A percentile compares a stretch with the other conserved stretches of the same genome.
These are phyloP conservation scores for Microplitis manilae DNA, from an alignment of 2,888 invertebrate genomes.

Conservation along the genomic window DNA sequence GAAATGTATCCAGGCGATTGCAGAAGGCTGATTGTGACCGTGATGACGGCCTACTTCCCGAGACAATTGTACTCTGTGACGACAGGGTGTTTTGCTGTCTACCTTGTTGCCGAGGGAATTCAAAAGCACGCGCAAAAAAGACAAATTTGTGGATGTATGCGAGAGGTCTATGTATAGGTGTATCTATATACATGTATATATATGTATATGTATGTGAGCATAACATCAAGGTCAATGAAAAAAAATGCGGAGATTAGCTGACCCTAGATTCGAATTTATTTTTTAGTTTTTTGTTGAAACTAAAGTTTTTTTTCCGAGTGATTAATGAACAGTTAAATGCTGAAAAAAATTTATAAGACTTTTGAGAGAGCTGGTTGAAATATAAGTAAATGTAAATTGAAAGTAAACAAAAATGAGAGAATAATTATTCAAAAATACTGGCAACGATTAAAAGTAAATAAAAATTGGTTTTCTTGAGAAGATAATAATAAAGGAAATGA, in stretches of 20 bases:
- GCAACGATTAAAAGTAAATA: too few relatives aligned
- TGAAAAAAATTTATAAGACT: too few relatives aligned
- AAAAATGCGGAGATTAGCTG: not conserved
- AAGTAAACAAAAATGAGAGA: too few relatives aligned
- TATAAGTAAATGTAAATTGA: too few relatives aligned
- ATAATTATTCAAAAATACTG: too few relatives aligned
- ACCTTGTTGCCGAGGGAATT: constrained; percentile 37
- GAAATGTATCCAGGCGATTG: constrained; percentile 46
- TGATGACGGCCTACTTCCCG: constrained; percentile 64
- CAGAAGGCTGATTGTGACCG: constrained; percentile 53
- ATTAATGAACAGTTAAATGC: not conserved
- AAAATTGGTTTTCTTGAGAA: too few relatives aligned
- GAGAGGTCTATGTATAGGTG: not conserved
- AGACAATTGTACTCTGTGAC: constrained; percentile 60
- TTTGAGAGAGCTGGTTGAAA: too few relatives aligned
- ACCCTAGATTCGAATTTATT: not conserved
- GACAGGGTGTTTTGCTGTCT: constrained; percentile 41
- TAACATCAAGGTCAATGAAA: constrained; percentile 56
- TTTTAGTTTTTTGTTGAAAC: not conserved
- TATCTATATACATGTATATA: not conserved
- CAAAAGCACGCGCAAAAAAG: constrained; percentile 27
- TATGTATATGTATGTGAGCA: constrained; percentile 25
- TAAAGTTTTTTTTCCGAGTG: not conserved
- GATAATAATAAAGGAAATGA: too few relatives aligned
- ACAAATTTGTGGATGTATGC: constrained; percentile 21